Conservation (phyloP, 1,140 invertebrate genomes). For the Penaeus japonicus region DNA sequence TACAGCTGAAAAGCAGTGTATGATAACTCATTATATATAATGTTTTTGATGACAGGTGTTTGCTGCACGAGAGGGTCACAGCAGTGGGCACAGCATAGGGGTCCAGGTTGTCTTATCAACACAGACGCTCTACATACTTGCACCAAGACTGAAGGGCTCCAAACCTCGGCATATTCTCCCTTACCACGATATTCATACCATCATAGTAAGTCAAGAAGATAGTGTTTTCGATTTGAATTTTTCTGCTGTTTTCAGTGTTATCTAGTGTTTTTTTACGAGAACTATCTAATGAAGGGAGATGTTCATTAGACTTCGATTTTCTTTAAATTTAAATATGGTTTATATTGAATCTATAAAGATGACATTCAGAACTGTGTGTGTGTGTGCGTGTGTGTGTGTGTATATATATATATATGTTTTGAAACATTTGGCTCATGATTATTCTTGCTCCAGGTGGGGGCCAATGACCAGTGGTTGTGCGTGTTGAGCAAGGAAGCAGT, state of each 20-base stretch:
- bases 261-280: no score
- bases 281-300: no score
- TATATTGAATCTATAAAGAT: not conserved
- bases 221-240: no score
- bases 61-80: slow-evolving; percentile 50
- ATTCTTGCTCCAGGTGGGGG: slow-evolving; percentile 38
- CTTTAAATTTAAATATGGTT: not conserved
- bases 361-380: not conserved
- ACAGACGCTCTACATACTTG: slow-evolving; percentile 49
- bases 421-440: not conserved
- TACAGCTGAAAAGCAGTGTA: no score
- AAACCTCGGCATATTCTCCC: slow-evolving; percentile 39
- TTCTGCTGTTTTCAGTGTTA: no score
- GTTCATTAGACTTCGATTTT: not conserved
- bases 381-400: not conserved
- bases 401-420: not conserved
- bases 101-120: slow-evolving; percentile 53
- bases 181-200: slow-evolving; percentile 46
- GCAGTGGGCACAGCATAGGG: slow-evolving; percentile 30
- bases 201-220: slow-evolving; percentile 31
- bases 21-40: not conserved
- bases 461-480: slow-evolving; percentile 53
- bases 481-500: slow-evolving; percentile 49
- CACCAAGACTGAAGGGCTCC: slow-evolving; percentile 23
- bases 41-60: slow-evolving; percentile 25